These are phyloP conservation scores for Acanthis flammea DNA, from an alignment of 2,797 vertebrate genomes.

Conservation along the genomic window DNA sequence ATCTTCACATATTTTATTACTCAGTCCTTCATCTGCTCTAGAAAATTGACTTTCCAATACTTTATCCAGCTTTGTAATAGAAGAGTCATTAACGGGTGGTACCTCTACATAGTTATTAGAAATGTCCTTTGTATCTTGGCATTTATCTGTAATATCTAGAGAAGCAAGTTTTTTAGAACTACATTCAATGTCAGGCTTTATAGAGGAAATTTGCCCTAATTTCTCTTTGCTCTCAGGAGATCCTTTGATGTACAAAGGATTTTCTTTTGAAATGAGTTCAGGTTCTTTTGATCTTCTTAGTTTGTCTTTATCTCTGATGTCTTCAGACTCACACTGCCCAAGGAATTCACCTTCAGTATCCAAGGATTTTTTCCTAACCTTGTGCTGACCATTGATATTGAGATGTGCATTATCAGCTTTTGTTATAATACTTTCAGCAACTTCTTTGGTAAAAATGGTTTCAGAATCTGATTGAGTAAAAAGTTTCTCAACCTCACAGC, in stretches of 20 bases:
- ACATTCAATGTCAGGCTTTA: neutral
- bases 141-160: slow-evolving; percentile 10
- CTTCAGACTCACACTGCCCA: neutral
- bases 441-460: slow-evolving; percentile 56
- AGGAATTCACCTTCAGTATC: neutral
- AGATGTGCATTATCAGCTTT: slow-evolving; percentile 21
- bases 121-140: neutral
- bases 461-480: neutral
- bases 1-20: neutral
- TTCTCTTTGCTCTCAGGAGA: neutral
- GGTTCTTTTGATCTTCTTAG: slow-evolving; percentile 22
- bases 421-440: neutral
- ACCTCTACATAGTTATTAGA: neutral
- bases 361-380: neutral
- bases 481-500: slow-evolving; percentile 24
- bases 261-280: slow-evolving; percentile 12
- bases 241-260: neutral
- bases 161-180: slow-evolving; percentile 35
- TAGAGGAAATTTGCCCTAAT: neutral
- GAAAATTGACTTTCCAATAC: slow-evolving; percentile 19
- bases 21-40: neutral
- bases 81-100: neutral
- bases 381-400: neutral
- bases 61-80: slow-evolving; percentile 18
- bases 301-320: neutral